These are phyloP conservation scores for Hippocampus mohnikei DNA, from an alignment of 2,113 vertebrate species.

Conservation along the genomic window DNA sequence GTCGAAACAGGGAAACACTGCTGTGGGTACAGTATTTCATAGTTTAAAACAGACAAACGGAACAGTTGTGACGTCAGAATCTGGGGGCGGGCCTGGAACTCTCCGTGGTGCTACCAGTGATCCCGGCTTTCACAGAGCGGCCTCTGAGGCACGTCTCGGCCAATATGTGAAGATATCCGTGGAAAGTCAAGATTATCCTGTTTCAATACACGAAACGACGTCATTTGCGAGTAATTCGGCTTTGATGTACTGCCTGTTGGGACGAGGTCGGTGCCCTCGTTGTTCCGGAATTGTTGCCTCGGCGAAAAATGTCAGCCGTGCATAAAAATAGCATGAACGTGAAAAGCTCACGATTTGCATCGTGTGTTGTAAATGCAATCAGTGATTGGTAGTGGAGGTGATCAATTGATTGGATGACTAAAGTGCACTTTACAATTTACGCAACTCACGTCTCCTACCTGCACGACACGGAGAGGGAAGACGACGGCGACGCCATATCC, in stretches of 20 bases:
- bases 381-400: neutral
- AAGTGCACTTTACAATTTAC: neutral
- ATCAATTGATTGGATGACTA: neutral
- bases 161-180: neutral
- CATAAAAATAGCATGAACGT: neutral
- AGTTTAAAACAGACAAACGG: neutral
- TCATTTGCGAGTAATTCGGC: neutral
- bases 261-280: neutral
- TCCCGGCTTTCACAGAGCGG: neutral
- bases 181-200: neutral
- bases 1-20: neutral
- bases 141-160: neutral
- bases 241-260: neutral
- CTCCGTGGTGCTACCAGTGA: slow-evolving; percentile 64
- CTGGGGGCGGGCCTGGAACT: slow-evolving; percentile 43
- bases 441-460: slow-evolving; percentile 49
- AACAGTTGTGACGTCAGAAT: neutral
- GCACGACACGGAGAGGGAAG: slow-evolving; percentile 16
- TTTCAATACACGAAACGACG: neutral
- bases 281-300: slow-evolving; percentile 21
- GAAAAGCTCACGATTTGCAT: neutral
- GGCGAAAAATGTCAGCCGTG: neutral
- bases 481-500: slow-evolving; percentile 32
- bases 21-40: neutral
- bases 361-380: neutral